These are phyloP conservation scores for Cheiracanthium punctorium DNA, from an alignment of 2,888 invertebrate species.

Conservation along the genomic window DNA sequence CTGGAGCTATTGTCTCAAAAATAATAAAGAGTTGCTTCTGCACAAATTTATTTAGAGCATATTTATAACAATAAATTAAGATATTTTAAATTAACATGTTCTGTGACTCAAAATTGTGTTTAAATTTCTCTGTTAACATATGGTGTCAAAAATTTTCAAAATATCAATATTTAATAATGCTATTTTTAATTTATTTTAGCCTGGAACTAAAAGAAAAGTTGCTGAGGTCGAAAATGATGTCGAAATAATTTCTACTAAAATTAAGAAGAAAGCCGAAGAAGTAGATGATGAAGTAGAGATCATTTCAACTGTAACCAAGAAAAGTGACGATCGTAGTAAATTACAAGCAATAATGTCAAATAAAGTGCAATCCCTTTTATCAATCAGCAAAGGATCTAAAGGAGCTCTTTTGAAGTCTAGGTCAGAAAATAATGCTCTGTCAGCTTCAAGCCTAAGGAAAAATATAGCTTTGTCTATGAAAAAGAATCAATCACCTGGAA, in stretches of 20 bases:
- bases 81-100: too few species aligned
- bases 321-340: constrained; percentile 5
- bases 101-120: too few species aligned
- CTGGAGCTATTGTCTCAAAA: too few species aligned
- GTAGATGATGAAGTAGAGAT: neutral
- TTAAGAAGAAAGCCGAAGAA: constrained; percentile 11
- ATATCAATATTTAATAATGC: neutral
- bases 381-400: neutral
- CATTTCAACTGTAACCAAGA: neutral
- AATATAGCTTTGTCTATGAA: constrained; percentile 52
- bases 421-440: constrained; percentile 23
- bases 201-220: constrained; percentile 9
- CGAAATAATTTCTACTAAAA: constrained; percentile 23
- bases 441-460: constrained; percentile 45
- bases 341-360: constrained; percentile 49
- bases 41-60: too few species aligned
- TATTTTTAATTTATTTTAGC: neutral
- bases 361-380: constrained; percentile 58
- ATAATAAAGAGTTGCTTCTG: too few species aligned
- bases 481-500: constrained; percentile 12
- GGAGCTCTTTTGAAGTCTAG: neutral
- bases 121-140: too few species aligned
- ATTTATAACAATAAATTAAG: too few species aligned
- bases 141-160: neutral
- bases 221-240: constrained; percentile 8